Evolutionary conservation across 2,888 invertebrate species (phyloP), one percentile per base, ranked within the genome.

Genomic region (Rhagium mordax): DNA sequence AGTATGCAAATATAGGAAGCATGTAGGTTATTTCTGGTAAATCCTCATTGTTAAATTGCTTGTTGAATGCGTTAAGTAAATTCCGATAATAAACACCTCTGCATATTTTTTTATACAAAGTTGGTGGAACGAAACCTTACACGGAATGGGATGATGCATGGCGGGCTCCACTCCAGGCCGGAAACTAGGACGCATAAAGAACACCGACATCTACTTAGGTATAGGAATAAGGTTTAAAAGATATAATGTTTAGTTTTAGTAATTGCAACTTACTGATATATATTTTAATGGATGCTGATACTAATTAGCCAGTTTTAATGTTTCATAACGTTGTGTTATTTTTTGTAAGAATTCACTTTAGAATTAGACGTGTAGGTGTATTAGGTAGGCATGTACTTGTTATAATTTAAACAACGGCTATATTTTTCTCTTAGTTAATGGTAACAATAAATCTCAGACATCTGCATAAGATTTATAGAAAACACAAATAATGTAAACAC

Each of bases 51-150:
- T 33, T 64, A 15, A 64, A 21, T 64, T 64, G 20, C 55, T 61
- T 67, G 41, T 41, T 41, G 61, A 60, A 66, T 53, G 62, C 66
- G 55, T 67, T 55, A 59, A 70, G 70, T 61, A 55, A 62, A 70
- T 67, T 62, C 65, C 62, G 65, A 67, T 70, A 67, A 70, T 74
- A 67, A 72, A 74, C 70, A 70, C 66, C 74, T 74, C 53, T 60
- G 60, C 69, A 60, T 73, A 33, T 27, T 65, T 65, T 41, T 65
- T 53, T 33, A 53, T 18, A 53, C 33, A 41, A 53, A 53, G 53
- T 65, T 33, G 33, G 53, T 16, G 33, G 41, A 21, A 47, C 49
- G 68, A 68, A 47, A 29, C 27, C 47, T 18, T 59, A 48, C 68
- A 67, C 29, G 64, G 49, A 51, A 51, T 51, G 29, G 64, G 64